phyloP scores from a whole-genome alignment of 2,888 invertebrate genomes.

The Volucella zonaria region DNA sequence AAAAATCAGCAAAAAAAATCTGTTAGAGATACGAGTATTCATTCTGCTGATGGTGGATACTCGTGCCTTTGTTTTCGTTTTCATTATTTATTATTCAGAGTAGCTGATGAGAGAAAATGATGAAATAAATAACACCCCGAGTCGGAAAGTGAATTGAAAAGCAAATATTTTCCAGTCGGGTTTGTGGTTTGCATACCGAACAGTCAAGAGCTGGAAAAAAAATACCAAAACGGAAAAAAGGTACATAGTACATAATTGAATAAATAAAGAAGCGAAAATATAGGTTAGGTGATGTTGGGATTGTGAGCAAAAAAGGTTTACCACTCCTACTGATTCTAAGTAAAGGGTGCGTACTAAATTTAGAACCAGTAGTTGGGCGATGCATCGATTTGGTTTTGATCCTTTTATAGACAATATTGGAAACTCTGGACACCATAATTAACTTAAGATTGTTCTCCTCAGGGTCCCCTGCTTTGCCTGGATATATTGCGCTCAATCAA shows the following conservation, averaged over 20 bases:
- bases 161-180: slow-evolving; percentile 42
- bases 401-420: no score
- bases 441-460: no score
- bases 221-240: neutral
- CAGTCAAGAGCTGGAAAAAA: neutral
- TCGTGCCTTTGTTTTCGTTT: neutral
- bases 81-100: slow-evolving; percentile 34
- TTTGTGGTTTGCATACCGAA: slow-evolving; percentile 45
- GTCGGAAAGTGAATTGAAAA: slow-evolving; percentile 53
- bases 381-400: no score
- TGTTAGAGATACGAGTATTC: no score
- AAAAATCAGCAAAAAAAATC: no score
- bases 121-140: slow-evolving; percentile 46
- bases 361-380: no score
- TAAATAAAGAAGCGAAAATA: slow-evolving; percentile 4
- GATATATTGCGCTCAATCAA: no score
- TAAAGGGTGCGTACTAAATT: no score
- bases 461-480: no score
- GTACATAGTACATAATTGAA: slow-evolving; percentile 6
- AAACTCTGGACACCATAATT: no score
- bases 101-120: slow-evolving; percentile 50
- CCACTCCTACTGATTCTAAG: no score
- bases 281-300: slow-evolving; percentile 7
- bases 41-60: neutral
- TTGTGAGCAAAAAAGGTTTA: no score